Base-by-base conservation (phyloP, 2,888 invertebrate genomes). In the Pomacea canaliculata region DNA sequence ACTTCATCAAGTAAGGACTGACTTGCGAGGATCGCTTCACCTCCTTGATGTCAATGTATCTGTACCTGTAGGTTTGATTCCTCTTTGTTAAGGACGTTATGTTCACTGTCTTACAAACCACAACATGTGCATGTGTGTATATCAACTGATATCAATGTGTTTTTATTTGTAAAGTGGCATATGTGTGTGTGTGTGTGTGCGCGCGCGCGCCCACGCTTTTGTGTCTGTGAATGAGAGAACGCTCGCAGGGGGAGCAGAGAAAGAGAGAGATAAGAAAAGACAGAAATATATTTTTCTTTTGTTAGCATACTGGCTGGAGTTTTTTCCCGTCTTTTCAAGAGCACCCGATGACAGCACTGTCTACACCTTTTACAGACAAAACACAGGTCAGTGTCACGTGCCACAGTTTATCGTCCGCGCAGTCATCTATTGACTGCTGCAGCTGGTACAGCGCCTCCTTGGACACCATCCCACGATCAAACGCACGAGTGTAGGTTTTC, bases 401-500 rank as follows among this genome's bases (percentile, higher is more conserved):
- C 73, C 37, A 46, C 8, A 46, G 56, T 19, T 48, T 73, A 23
- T 73, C 46, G 67, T 60, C 60, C 23, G 67, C 59, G 10, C 67
- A 66, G 0, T 46, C n/a, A 46, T 73, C 73, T 1, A 67, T 67
- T 67, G 67, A 73, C 51, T 73, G 59, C 19, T 66, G 51, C 19
- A 73, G 60, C 13, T 68, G 73, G 48, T 73, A 67, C 59, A 68
- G 23, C 9, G 73, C 73, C 27, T 73, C 73, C 23, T 73, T 73
- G 59, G 73, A 73, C 73, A 73, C 59, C 68, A 73, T 56, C 19
- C 73, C 73, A 1, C 73, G 67, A 46, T 73, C 73, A 60, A 73
- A 73, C 3, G 51, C 66, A 7, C 66, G 51, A 66, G 66, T 66
- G 48, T 68, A 73, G 12, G 46, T 68, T 60, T 73, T 73, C 73